These are phyloP conservation scores for Whitmania pigra DNA, from an alignment of 1,140 invertebrate species.

Conservation along the genomic window DNA sequence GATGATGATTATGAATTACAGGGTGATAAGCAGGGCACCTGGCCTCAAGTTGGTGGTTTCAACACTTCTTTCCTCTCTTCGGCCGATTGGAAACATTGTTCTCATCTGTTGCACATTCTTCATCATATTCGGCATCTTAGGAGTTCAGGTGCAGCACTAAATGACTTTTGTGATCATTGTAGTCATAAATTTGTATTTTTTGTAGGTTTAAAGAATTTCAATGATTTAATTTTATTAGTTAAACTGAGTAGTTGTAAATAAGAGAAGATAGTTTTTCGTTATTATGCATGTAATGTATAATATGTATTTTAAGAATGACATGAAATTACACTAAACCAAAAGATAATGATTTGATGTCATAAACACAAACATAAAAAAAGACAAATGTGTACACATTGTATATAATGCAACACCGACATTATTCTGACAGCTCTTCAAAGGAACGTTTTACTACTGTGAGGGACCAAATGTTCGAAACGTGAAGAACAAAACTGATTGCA, in stretches of 20 bases:
- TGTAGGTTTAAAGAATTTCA: background rate
- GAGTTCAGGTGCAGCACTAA: conserved; percentile 61
- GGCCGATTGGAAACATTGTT: conserved; percentile 98
- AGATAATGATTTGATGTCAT: background rate
- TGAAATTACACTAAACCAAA: background rate
- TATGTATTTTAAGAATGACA: background rate
- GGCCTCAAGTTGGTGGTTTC: conserved; percentile 97
- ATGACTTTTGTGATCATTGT: background rate
- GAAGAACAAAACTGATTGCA: conserved; percentile 74
- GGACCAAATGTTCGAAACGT: conserved; percentile 64
- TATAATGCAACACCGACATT: no score
- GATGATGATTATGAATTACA: conserved; percentile 29
- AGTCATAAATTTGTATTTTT: background rate
- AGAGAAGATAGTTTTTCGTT: background rate
- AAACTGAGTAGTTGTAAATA: background rate
- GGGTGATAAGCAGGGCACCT: conserved; percentile 94
- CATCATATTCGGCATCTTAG: conserved; percentile 97
- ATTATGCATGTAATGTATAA: no score
- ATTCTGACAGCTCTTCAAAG: conserved; percentile 67
- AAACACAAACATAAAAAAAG: background rate
- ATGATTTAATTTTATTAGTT: background rate
- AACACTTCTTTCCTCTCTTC: conserved; percentile 86
- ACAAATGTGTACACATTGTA: background rate
- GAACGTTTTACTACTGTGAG: conserved; percentile 68
- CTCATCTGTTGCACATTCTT: conserved; percentile 99